Percentiles rank a stretch among this genome's conserved stretches.
These are phyloP conservation scores for Papilio polytes DNA, from an alignment of 1,140 invertebrate species.

Conservation along the genomic window DNA sequence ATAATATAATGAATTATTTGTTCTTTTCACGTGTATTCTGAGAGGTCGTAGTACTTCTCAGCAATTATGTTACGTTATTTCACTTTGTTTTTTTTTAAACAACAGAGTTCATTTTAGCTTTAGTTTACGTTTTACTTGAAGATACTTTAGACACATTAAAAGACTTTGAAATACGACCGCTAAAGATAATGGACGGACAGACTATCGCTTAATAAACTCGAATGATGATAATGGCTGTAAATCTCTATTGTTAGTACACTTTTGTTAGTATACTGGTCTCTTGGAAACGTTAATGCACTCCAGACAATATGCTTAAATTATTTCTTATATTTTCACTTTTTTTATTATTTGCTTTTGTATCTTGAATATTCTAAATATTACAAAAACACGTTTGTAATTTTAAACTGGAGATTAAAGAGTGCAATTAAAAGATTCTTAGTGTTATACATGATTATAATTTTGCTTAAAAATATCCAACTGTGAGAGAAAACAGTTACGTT, in stretches of 20 bases:
- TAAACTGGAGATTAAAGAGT: too few species aligned
- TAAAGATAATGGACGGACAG: slow-evolving; percentile 3
- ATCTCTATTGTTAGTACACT: slow-evolving; percentile 13
- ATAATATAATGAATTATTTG: too few species aligned
- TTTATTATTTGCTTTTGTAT: not conserved
- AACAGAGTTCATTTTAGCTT: not conserved
- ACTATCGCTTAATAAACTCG: slow-evolving; percentile 14
- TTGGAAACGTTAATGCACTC: not conserved
- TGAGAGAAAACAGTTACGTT: not conserved
- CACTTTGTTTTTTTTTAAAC: too few species aligned
- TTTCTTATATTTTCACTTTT: not conserved
- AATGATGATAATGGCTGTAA: slow-evolving; percentile 16
- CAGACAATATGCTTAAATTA: not conserved
- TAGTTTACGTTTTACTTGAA: not conserved
- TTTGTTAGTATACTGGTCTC: too few species aligned
- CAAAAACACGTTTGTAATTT: too few species aligned
- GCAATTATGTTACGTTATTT: too few species aligned
- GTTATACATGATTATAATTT: not conserved
- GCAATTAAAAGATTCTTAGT: not conserved
- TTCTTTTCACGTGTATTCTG: too few species aligned
- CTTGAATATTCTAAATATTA: too few species aligned
- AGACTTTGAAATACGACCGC: slow-evolving; percentile 7
- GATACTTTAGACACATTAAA: slow-evolving; percentile 1
- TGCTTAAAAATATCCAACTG: not conserved
- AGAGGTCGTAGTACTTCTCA: too few species aligned